Evolutionary conservation across 1,140 invertebrate genomes (phyloP).

Genomic region (Drosophila varians): DNA sequence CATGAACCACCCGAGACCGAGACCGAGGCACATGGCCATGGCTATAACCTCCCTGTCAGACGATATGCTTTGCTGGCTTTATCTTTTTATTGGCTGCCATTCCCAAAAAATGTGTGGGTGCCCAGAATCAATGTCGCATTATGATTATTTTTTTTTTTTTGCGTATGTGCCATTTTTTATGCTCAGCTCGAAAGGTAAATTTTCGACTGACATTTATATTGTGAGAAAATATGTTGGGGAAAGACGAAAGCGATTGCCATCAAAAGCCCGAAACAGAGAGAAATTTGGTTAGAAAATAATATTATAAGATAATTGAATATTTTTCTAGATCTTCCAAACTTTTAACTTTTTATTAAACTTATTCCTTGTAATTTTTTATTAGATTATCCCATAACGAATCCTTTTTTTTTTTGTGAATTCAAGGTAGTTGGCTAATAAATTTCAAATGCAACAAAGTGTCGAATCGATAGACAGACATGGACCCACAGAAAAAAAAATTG

Average conservation of each 20-base stretch:
- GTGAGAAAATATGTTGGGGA: conserved; percentile 57
- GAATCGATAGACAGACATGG: conserved; percentile 72
- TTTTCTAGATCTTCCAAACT: too few species aligned
- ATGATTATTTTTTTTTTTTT: conserved; percentile 43
- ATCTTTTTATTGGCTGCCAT: conserved; percentile 76
- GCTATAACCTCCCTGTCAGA: conserved; percentile 30
- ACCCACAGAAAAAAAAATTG: conserved; percentile 30
- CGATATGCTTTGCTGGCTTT: conserved; percentile 54
- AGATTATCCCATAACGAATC: neutral
- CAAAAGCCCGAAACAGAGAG: conserved; percentile 8
- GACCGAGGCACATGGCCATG: conserved; percentile 48
- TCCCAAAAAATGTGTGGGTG: conserved; percentile 29
- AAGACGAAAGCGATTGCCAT: conserved; percentile 24
- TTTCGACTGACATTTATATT: conserved; percentile 57
- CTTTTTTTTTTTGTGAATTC: conserved; percentile 4
- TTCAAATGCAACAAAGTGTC: conserved; percentile 80
- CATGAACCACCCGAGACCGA: conserved; percentile 53
- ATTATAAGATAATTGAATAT: too few species aligned
- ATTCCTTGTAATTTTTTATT: neutral
- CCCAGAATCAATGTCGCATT: conserved; percentile 53
- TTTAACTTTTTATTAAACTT: neutral
- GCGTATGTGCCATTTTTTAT: conserved; percentile 47
- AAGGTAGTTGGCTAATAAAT: conserved; percentile 66
- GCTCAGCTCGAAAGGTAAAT: conserved; percentile 45
- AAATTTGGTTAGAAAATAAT: too few species aligned